These are phyloP conservation scores for Pangasius krempfi DNA, from an alignment of 2,797 vertebrate species.

Conservation along the genomic window DNA sequence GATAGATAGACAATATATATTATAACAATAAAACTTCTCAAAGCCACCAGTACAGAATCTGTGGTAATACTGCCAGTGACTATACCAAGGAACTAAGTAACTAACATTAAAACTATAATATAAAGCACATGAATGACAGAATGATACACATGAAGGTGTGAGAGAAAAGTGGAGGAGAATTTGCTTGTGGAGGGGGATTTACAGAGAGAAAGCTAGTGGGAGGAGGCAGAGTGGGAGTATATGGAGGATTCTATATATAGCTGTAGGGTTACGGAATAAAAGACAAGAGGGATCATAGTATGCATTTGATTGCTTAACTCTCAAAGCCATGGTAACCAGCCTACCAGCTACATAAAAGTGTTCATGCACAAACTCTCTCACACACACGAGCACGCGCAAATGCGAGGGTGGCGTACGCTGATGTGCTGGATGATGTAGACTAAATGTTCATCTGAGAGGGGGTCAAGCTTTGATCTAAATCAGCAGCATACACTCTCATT, in stretches of 20 bases:
- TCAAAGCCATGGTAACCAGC: constrained; percentile 58
- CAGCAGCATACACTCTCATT: background rate
- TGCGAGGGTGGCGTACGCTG: constrained; percentile 1
- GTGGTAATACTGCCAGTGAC: background rate
- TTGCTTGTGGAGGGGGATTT: constrained; percentile 43
- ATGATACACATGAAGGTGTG: constrained; percentile 52
- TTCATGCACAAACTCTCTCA: background rate
- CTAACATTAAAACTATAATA: background rate
- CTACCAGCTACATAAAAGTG: constrained; percentile 45
- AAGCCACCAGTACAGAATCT: background rate
- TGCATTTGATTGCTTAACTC: constrained; percentile 77
- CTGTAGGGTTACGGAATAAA: constrained; percentile 78
- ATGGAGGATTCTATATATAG: constrained; percentile 78
- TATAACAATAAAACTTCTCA: too few species aligned
- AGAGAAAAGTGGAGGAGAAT: constrained; percentile 54
- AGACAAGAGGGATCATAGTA: constrained; percentile 69
- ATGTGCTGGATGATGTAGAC: constrained; percentile 28
- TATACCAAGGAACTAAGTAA: constrained; percentile 35
- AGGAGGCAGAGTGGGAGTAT: constrained; percentile 71
- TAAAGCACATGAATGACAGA: constrained; percentile 33
- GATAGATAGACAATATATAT: background rate
- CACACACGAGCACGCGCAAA: background rate
- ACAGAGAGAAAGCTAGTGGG: constrained; percentile 68
- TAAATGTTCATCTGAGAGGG: constrained; percentile 20
- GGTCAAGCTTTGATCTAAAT: constrained; percentile 33